Evolutionary conservation across 2,113 vertebrate species (phyloP).

Genomic region (Scomber japonicus): DNA sequence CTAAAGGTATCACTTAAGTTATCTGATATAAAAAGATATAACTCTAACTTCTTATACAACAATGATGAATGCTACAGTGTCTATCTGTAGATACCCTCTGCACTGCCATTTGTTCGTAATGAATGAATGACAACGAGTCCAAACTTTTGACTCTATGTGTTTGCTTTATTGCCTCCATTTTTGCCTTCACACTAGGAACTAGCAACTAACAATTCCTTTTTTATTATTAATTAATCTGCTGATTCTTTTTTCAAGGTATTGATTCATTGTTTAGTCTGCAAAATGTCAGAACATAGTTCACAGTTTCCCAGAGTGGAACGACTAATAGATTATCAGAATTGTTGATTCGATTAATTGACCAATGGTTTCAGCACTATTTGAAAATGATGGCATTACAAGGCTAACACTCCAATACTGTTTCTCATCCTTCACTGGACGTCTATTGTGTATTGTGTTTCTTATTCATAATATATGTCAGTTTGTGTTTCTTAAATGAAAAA

Average conservation of each 20-base stretch:
- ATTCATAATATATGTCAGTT: neutral
- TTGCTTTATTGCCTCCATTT: neutral
- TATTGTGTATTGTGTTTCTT: neutral
- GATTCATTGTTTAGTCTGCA: too few species aligned
- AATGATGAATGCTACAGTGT: neutral
- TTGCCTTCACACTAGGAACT: neutral
- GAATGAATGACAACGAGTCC: too few species aligned
- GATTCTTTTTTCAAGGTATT: neutral
- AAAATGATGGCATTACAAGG: neutral
- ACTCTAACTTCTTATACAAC: neutral
- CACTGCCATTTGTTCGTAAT: neutral
- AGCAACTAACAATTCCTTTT: too few species aligned
- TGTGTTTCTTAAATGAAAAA: slow-evolving; percentile 1
- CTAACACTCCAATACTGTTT: neutral
- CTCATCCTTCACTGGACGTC: neutral
- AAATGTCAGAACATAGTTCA: too few species aligned
- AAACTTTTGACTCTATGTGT: too few species aligned
- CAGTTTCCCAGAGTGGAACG: too few species aligned
- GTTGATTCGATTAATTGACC: too few species aligned
- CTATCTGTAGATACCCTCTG: neutral
- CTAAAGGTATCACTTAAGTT: neutral
- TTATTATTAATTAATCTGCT: neutral
- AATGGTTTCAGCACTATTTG: neutral
- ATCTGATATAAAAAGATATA: neutral
- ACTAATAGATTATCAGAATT: too few species aligned